A percentile compares a stretch with the other conserved stretches of the same genome.
These are phyloP conservation scores for Sclerodermus sp. DNA, from an alignment of 2,888 invertebrate genomes.

Conservation along the genomic window DNA sequence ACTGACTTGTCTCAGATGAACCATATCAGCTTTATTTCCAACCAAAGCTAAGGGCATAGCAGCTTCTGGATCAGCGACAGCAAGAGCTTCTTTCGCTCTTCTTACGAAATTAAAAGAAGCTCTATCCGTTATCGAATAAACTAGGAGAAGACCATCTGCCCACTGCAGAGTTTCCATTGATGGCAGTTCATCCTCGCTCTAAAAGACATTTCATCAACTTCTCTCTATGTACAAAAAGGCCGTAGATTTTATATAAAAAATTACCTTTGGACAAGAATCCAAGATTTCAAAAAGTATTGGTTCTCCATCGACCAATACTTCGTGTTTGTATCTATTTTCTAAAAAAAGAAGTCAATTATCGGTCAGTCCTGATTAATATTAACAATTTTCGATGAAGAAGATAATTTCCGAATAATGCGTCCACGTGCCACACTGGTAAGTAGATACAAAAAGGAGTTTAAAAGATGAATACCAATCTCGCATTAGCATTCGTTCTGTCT, in stretches of 20 bases:
- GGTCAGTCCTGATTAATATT: too few relatives aligned
- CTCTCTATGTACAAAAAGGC: too few relatives aligned
- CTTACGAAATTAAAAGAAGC: conserved; percentile 82
- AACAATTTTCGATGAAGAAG: too few relatives aligned
- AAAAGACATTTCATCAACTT: conserved; percentile 16
- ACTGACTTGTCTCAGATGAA: conserved; percentile 85
- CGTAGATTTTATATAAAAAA: neutral
- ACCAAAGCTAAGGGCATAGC: conserved; percentile 83
- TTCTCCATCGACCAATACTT: conserved; percentile 84
- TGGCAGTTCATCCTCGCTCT: conserved; percentile 76
- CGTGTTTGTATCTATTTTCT: conserved; percentile 90
- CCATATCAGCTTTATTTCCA: conserved; percentile 89
- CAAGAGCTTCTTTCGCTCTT: conserved; percentile 67
- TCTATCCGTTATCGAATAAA: conserved; percentile 89
- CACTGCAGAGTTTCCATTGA: conserved; percentile 77
- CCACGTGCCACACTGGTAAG: conserved; percentile 13
- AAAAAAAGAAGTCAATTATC: too few relatives aligned
- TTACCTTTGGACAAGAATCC: conserved; percentile 85
- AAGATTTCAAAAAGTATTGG: conserved; percentile 88
- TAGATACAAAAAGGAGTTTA: conserved; percentile 26
- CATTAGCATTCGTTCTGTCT: conserved; percentile 41
- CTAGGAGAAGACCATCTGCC: conserved; percentile 87
- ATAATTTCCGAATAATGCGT: too few relatives aligned
- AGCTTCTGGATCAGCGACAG: conserved; percentile 63
- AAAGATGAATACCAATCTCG: conserved; percentile 40